Evolutionary conservation across 2,113 vertebrate species (phyloP), one percentile per base, ranked within the genome.

Genomic region (Pygoscelis adeliae): DNA sequence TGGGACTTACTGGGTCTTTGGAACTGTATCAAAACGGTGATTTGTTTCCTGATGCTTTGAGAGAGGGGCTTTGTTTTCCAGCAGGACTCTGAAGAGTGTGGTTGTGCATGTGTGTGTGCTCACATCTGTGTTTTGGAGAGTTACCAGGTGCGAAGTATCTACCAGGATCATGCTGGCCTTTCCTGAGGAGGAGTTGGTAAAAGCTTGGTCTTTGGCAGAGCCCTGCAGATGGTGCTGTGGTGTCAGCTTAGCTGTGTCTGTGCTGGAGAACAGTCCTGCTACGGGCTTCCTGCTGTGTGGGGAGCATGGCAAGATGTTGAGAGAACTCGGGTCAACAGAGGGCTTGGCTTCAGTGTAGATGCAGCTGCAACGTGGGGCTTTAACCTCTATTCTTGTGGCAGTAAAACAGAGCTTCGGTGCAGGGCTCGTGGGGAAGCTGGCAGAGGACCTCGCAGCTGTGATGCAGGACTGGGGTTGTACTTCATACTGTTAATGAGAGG

Each of bases 211-310:
- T 38, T 53, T 69, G 69, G 42, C 79, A 87, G 36, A 89, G 92
- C 87, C 96, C 97, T 96, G 95, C 81, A 96, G 95, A 62, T 97
- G 97, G 95, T 83, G 88, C 95, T 97, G 72, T 90, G 14, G 26
- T n/a, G 79, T 85, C 73, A 74, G 59, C 18, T 65, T 63, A 53
- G 84, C 32, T 19, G 52, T 63, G 15, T 6, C 72, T 8, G 1
- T 16, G 23, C 47, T 30, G 58, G 42, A 32, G 40, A 67, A 8
- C 50, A 2, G 42, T 40, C 53, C 67, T 85, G 74, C 38, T 8
- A 3, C 65, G 13, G 11, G 52, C 56, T 15, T 26, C 40, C 11
- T 0, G 0, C 44, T 18, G 5, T 1, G 5, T 23, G 79, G 46
- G 32, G 21, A 69, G n/a, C 18, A 5, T 1, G n/a, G 65, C 13